A percentile compares a stretch with the other conserved stretches of the same genome.
phyloP scores from a whole-genome alignment of 1,140 invertebrate genomes.

The Yoshiicerus persimilis region DNA sequence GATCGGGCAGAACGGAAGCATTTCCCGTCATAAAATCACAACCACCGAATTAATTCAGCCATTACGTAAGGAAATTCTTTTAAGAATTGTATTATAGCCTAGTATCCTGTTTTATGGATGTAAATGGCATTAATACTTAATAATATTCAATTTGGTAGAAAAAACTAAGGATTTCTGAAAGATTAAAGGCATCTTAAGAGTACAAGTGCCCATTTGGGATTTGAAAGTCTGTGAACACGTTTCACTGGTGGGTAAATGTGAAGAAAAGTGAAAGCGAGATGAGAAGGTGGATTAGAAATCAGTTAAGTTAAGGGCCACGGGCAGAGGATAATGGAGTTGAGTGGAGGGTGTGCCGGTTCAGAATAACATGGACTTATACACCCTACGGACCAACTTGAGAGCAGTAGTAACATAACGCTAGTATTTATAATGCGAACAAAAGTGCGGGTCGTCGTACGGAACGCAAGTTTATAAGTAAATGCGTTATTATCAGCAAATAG shows the following conservation, averaged over 20 bases:
- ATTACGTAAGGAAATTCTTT: background rate
- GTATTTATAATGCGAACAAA: background rate
- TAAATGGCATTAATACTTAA: no score
- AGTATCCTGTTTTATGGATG: background rate
- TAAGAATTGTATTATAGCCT: background rate
- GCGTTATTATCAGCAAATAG: background rate
- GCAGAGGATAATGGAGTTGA: background rate
- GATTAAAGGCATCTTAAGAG: background rate
- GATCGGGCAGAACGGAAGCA: background rate
- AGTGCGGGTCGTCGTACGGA: background rate
- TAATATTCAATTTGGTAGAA: background rate
- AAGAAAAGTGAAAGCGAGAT: background rate
- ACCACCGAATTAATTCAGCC: background rate
- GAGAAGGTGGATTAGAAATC: conserved; percentile 4
- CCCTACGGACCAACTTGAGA: no score
- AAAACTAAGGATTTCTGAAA: background rate
- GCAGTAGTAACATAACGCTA: no score
- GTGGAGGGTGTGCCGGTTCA: background rate
- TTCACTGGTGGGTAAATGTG: background rate
- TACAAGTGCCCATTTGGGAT: background rate
- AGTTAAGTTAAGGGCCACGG: conserved; percentile 18
- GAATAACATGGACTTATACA: no score
- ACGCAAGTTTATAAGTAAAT: background rate
- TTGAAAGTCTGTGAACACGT: background rate
- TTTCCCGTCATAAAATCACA: background rate